These are phyloP conservation scores for Cossypha polioptera DNA, from an alignment of 2,797 vertebrate species.

Conservation along the genomic window DNA sequence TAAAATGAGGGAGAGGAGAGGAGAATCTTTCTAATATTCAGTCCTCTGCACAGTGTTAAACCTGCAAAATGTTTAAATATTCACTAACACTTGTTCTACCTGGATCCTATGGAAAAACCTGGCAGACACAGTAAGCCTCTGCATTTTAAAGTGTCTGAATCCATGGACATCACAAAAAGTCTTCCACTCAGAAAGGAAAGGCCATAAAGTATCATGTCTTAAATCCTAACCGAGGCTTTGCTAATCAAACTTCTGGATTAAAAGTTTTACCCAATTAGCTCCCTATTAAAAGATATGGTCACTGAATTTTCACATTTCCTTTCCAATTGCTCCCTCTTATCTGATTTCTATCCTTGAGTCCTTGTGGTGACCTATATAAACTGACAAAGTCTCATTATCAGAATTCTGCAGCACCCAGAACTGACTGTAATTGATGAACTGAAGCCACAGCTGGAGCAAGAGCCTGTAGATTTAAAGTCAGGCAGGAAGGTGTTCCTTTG, in stretches of 20 bases:
- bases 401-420: constrained; percentile 34
- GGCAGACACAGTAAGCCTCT: background rate
- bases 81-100: background rate
- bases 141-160: background rate
- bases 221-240: background rate
- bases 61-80: background rate
- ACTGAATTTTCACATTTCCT: constrained; percentile 7
- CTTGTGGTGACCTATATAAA: constrained; percentile 51
- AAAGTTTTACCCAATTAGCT: constrained; percentile 20
- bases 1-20: background rate
- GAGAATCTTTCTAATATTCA: background rate
- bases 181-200: background rate
- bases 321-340: background rate
- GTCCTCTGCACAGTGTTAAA: background rate
- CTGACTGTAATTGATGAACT: background rate
- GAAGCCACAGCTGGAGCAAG: background rate
- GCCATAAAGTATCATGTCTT: background rate
- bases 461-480: background rate
- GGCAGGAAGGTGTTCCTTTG: background rate
- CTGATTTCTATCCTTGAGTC: constrained; percentile 20
- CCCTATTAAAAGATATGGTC: constrained; percentile 8
- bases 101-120: background rate
- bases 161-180: background rate
- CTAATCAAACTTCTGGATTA: constrained; percentile 7
- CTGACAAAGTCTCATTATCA: constrained; percentile 29